These are phyloP conservation scores for Proctacanthus coquilletti DNA, from an alignment of 1,140 invertebrate species.

Conservation along the genomic window DNA sequence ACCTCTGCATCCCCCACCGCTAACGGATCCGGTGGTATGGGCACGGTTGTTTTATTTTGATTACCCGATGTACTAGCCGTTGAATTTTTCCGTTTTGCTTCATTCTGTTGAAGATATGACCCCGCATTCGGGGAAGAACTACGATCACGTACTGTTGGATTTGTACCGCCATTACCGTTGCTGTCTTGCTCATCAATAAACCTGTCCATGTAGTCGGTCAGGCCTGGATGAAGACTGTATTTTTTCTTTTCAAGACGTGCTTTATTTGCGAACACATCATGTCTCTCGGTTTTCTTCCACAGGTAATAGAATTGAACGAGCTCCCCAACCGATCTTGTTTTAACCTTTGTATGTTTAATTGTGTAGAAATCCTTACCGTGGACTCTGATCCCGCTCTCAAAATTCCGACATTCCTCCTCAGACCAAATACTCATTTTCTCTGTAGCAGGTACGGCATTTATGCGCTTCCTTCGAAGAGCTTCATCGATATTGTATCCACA, in stretches of 20 bases:
- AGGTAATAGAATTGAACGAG: conserved; percentile 96
- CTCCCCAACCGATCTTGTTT: conserved; percentile 89
- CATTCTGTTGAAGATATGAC: too few species aligned
- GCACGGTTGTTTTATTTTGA: too few species aligned
- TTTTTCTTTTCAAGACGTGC: conserved; percentile 73
- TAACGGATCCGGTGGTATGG: too few species aligned
- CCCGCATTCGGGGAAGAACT: conserved; percentile 31
- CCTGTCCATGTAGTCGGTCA: conserved; percentile 74
- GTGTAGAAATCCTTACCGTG: conserved; percentile 94
- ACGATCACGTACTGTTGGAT: conserved; percentile 16
- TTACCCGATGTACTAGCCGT: too few species aligned
- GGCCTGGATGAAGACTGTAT: conserved; percentile 70
- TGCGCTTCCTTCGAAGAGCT: conserved; percentile 67
- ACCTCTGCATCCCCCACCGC: too few species aligned
- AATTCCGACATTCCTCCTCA: conserved; percentile 93
- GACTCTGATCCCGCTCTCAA: conserved; percentile 81
- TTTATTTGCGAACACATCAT: conserved; percentile 80
- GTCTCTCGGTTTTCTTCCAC: conserved; percentile 97
- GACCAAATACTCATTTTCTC: conserved; percentile 83
- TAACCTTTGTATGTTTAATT: conserved; percentile 75
- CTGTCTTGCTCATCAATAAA: conserved; percentile 69
- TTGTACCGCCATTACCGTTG: conserved; percentile 13
- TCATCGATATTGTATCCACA: conserved; percentile 91
- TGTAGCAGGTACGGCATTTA: conserved; percentile 54
- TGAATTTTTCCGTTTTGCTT: too few species aligned